Conservation (phyloP, 2,797 vertebrate genomes). For the Ciconia nigra region DNA sequence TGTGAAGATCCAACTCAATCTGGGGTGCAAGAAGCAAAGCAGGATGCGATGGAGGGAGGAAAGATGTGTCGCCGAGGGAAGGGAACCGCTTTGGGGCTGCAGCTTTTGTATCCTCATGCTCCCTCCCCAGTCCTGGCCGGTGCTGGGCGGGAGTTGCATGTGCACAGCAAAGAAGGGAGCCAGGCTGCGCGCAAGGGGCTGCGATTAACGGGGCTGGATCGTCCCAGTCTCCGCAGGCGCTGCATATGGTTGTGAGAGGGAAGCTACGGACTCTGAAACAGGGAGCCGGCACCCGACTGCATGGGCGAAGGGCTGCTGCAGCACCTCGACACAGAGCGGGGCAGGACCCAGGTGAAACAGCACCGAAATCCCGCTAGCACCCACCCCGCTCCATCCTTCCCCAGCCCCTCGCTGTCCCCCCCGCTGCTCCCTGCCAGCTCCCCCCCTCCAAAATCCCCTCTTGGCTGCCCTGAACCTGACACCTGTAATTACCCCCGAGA, state of each 20-base stretch:
- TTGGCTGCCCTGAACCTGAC: conserved; percentile 11
- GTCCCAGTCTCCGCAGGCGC: background rate
- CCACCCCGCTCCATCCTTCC: background rate
- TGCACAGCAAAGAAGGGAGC: background rate
- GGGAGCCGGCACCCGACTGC: background rate
- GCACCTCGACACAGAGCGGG: fast-evolving
- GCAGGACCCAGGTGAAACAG: background rate
- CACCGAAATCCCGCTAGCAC: background rate
- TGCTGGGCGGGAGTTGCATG: fast-evolving
- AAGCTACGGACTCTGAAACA: background rate
- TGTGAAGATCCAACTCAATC: background rate
- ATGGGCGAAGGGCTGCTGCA: fast-evolving
- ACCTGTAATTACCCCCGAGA: background rate
- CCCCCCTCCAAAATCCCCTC: background rate
- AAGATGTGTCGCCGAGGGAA: fast-evolving
- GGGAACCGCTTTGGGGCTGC: background rate
- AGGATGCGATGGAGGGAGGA: too few relatives aligned
- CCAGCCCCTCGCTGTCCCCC: fast-evolving
- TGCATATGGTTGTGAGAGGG: fast-evolving
- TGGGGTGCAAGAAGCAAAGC: background rate
- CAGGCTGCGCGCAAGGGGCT: background rate
- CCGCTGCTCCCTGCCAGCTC: background rate
- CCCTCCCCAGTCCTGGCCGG: background rate
- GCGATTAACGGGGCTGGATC: background rate
- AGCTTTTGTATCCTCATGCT: fast-evolving